Evolutionary conservation across 2,113 vertebrate species (phyloP).

Genomic region (Fregata magnificens): DNA sequence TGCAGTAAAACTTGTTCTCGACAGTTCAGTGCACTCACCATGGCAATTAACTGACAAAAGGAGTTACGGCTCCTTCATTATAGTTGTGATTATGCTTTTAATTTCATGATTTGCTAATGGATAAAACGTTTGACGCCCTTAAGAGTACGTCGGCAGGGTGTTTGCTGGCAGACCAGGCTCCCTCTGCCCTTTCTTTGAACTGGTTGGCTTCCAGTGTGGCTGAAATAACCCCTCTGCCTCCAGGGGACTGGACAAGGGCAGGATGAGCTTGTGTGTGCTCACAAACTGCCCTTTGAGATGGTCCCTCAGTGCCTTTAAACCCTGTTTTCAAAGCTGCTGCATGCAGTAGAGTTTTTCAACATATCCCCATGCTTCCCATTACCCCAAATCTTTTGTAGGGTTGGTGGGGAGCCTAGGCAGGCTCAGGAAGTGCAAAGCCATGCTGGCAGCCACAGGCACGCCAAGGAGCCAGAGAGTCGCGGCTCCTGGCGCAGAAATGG

Average conservation of each 20-base stretch:
- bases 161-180: background rate
- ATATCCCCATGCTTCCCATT: background rate
- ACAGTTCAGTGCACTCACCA: background rate
- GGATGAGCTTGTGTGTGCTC: background rate
- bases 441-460: background rate
- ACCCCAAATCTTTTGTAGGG: background rate
- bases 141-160: fast-evolving
- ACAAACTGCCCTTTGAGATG: background rate
- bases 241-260: background rate
- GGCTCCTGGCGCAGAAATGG: background rate
- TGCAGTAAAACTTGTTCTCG: background rate
- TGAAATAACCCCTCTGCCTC: background rate
- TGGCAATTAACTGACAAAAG: background rate
- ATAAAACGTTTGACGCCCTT: background rate
- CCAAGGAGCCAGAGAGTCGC: fast-evolving
- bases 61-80: background rate
- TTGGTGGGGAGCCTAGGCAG: background rate
- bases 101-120: background rate
- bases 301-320: background rate
- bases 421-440: background rate
- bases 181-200: background rate
- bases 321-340: background rate
- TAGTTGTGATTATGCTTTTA: background rate
- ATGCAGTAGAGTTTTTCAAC: background rate
- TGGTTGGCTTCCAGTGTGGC: background rate